Percentiles rank a stretch among this genome's conserved stretches.
Conservation (phyloP, 2,113 vertebrate genomes). For the Trichechus manatus region DNA sequence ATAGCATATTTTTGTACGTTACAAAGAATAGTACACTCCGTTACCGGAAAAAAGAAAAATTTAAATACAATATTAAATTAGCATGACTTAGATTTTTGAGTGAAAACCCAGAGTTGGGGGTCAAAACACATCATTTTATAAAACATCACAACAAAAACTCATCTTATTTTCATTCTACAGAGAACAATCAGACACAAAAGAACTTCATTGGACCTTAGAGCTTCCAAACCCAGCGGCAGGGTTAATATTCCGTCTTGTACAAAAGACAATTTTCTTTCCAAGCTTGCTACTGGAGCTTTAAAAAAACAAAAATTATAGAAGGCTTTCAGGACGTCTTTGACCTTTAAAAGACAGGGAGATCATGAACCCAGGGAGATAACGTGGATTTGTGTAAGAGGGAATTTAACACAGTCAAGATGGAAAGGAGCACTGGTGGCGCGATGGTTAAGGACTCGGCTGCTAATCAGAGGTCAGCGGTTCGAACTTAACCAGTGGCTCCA, state of each 20-base stretch:
- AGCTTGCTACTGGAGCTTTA: too few species aligned
- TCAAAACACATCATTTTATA: background rate
- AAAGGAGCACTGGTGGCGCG: too few species aligned
- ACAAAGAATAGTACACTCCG: background rate
- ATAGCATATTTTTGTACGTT: background rate
- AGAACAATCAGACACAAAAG: background rate
- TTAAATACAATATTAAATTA: background rate
- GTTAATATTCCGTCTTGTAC: background rate
- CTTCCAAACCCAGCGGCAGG: background rate
- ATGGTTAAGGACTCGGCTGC: too few species aligned
- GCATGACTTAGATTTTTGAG: background rate
- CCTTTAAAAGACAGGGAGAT: too few species aligned
- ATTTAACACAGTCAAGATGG: too few species aligned
- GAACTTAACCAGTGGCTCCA: too few species aligned
- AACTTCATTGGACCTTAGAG: background rate
- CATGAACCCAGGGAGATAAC: too few species aligned
- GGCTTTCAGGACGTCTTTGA: too few species aligned
- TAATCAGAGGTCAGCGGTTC: background rate
- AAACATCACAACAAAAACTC: slow-evolving; percentile 24
- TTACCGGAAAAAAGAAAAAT: background rate
- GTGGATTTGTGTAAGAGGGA: too few species aligned
- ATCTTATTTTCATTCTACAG: slow-evolving; percentile 17
- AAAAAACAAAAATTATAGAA: too few species aligned
- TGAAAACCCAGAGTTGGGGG: slow-evolving; percentile 17
- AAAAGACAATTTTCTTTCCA: slow-evolving; percentile 16